Evolutionary conservation across 1,140 invertebrate genomes (phyloP), one percentile per base, ranked within the genome.

Genomic region (Lepidurus couesii): DNA sequence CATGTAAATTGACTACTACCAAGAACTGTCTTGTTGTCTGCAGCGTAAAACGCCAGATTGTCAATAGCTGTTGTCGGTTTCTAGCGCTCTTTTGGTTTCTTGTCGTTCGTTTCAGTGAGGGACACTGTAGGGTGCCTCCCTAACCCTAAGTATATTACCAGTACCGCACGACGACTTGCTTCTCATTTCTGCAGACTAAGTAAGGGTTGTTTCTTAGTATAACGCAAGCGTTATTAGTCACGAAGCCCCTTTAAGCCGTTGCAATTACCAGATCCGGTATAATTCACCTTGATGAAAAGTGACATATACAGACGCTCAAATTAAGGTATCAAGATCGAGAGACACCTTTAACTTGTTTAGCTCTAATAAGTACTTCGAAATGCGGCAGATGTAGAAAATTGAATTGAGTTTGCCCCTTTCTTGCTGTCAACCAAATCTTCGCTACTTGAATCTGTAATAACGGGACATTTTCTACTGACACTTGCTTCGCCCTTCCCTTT

Each of bases 61-160:
- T 65, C 53, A 65, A 65, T 65, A 65, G 21, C 53, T 21, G 53
- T 65, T 21, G 13, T 65, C 10, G 53, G 53, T 65, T 4, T n/a
- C 53, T 21, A 21, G 7, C 21, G 53, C 53, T 65, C 53, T 65
- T 34, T 16, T 65, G 53, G 53, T 65, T 65, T 65, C 53, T 9
- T 21, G 16, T 65, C 7, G 53, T 7, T n/a, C 21, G 53, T 65
- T 65, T 65, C 8, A 65, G 34, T 65, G 13, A 65, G 53, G 53
- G 16, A 65, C 16, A 7, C 16, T 9, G 7, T 11, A 65, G 7
- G 53, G n/a, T 16, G 3, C 53, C 53, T 65, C 53, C 53, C 53
- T 65, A 65, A 21, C 47, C 47, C 47, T 65, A 65, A 65, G 53
- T 65, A 65, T 65, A 65, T 65, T 65, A 65, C 53, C 53, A 13